These are phyloP conservation scores for Merops nubicus DNA, from an alignment of 2,113 vertebrate species.

Conservation along the genomic window DNA sequence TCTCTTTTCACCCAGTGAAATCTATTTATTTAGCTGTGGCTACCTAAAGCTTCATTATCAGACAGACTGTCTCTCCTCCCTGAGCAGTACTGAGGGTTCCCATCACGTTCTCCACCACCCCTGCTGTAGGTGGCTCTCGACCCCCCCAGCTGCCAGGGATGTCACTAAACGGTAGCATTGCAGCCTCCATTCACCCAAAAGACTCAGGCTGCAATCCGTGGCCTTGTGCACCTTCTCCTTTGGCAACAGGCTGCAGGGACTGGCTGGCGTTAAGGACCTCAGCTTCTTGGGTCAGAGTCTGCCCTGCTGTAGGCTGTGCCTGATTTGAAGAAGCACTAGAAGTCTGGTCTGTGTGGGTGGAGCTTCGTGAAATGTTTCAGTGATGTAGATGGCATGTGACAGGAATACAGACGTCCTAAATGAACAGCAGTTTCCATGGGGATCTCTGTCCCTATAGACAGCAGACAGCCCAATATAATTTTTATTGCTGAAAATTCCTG, in stretches of 20 bases:
- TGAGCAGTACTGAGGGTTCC: fast-evolving
- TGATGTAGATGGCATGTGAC: background rate
- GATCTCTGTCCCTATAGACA: background rate
- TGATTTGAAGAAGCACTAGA: background rate
- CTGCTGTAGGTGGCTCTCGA: background rate
- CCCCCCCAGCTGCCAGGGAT: background rate
- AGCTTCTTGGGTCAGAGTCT: background rate
- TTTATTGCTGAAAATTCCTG: background rate
- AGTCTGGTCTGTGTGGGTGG: background rate
- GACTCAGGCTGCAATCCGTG: fast-evolving
- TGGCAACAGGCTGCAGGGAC: background rate
- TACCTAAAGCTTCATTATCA: background rate
- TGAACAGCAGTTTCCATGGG: background rate
- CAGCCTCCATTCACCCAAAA: background rate
- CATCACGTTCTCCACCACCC: fast-evolving
- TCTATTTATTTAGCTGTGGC: background rate
- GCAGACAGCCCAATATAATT: background rate
- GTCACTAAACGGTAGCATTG: fast-evolving
- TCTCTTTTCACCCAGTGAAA: background rate
- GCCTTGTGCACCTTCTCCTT: background rate
- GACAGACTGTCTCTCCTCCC: background rate
- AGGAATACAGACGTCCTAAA: background rate
- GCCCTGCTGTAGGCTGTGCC: background rate
- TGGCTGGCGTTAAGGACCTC: background rate
- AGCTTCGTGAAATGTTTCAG: background rate